phyloP scores from a whole-genome alignment of 1,140 invertebrate species.

The Anastrepha obliqua region DNA sequence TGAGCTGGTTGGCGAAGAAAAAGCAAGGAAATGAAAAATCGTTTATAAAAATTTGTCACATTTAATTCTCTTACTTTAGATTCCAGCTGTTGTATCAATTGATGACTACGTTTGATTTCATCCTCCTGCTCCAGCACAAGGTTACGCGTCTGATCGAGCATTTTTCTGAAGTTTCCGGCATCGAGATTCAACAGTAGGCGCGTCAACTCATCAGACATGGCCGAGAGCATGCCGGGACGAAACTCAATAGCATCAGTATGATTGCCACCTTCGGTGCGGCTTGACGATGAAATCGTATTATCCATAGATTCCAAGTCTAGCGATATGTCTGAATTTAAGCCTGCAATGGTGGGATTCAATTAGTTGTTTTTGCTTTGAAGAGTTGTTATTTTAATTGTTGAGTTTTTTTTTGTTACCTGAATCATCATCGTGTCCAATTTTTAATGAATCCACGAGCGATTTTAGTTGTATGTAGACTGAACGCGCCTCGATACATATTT shows the following conservation, averaged over 20 bases:
- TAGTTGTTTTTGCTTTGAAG: neutral
- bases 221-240: constrained; percentile 76
- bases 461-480: constrained; percentile 82
- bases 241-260: constrained; percentile 74
- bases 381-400: neutral
- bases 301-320: constrained; percentile 75
- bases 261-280: constrained; percentile 59
- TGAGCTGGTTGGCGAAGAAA: constrained; percentile 76
- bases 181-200: constrained; percentile 83
- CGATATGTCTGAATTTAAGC: constrained; percentile 78
- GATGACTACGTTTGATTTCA: constrained; percentile 86
- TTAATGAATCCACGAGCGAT: constrained; percentile 81
- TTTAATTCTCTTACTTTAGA: constrained; percentile 80
- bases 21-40: neutral
- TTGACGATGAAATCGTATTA: constrained; percentile 73
- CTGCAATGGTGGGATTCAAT: constrained; percentile 63
- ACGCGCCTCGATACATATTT: constrained; percentile 79
- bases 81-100: constrained; percentile 86
- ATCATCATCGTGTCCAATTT: constrained; percentile 83
- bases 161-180: constrained; percentile 86
- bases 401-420: constrained; percentile 71
- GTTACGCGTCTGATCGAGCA: constrained; percentile 84
- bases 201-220: constrained; percentile 83
- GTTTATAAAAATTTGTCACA: neutral
- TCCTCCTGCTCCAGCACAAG: constrained; percentile 84